Evolutionary conservation across 2,888 invertebrate genomes (phyloP).

Genomic region (Oscheius sp.): DNA sequence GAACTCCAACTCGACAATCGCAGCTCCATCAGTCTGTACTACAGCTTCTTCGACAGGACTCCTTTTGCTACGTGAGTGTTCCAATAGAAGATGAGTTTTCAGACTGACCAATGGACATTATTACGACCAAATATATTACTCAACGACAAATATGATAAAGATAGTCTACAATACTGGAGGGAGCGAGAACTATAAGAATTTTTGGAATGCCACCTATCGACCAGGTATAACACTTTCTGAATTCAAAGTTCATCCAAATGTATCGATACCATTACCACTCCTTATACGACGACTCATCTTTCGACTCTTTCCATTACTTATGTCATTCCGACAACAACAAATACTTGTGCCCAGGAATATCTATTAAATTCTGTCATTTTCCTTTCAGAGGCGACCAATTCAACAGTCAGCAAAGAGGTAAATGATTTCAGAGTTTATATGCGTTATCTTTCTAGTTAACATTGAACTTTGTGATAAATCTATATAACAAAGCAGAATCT

Average conservation of each 20-base stretch:
- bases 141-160: not conserved
- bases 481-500: not conserved
- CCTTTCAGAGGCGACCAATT: not conserved
- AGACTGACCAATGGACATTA: not conserved
- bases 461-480: too few relatives aligned
- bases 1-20: not conserved
- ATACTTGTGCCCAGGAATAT: not conserved
- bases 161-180: not conserved
- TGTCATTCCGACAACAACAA: not conserved
- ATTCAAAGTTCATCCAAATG: slow-evolving; percentile 1
- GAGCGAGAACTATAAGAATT: not conserved
- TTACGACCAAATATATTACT: not conserved
- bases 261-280: not conserved
- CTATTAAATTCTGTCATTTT: not conserved
- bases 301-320: not conserved
- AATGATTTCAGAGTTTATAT: not conserved
- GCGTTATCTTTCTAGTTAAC: not conserved
- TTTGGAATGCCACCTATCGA: not conserved
- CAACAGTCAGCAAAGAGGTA: not conserved
- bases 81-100: not conserved
- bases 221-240: not conserved
- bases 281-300: not conserved
- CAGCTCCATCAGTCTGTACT: not conserved
- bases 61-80: slow-evolving; percentile 1
- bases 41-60: not conserved